These are phyloP conservation scores for Pimephales promelas DNA, from an alignment of 2,113 vertebrate species.

Conservation along the genomic window DNA sequence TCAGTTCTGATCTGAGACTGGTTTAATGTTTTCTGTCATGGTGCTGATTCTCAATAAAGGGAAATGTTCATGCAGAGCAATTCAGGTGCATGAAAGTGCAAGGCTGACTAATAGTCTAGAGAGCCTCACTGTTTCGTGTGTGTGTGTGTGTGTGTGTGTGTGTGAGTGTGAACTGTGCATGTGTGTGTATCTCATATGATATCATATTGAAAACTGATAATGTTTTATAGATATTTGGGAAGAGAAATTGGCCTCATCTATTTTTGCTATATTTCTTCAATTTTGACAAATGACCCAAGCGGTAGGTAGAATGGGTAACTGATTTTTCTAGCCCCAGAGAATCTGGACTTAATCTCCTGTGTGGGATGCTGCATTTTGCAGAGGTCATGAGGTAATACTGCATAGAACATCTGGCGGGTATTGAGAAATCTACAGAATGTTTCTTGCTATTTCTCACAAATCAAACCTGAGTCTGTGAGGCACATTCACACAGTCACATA, in stretches of 20 bases:
- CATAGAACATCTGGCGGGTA: neutral
- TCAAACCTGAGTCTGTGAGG: neutral
- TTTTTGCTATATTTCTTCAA: slow-evolving; percentile 40
- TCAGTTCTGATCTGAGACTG: neutral
- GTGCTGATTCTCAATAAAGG: neutral
- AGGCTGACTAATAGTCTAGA: neutral
- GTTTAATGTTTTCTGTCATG: neutral
- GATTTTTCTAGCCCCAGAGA: slow-evolving; percentile 49
- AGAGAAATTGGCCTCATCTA: slow-evolving; percentile 49
- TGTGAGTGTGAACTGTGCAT: neutral
- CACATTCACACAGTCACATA: no score
- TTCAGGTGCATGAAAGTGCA: neutral
- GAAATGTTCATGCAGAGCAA: neutral
- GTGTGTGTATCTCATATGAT: neutral
- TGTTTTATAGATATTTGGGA: slow-evolving; percentile 23
- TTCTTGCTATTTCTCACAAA: slow-evolving; percentile 8
- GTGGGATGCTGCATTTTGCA: neutral
- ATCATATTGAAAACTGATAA: slow-evolving; percentile 32
- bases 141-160: neutral
- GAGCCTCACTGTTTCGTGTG: neutral
- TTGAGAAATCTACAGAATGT: neutral
- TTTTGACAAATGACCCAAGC: slow-evolving; percentile 55
- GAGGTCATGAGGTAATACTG: slow-evolving; percentile 16
- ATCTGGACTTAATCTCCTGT: slow-evolving; percentile 48
- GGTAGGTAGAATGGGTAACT: slow-evolving; percentile 41